Evolutionary conservation across 2,888 invertebrate species (phyloP), one percentile per base, ranked within the genome.

Genomic region (Cosmia pyralina): DNA sequence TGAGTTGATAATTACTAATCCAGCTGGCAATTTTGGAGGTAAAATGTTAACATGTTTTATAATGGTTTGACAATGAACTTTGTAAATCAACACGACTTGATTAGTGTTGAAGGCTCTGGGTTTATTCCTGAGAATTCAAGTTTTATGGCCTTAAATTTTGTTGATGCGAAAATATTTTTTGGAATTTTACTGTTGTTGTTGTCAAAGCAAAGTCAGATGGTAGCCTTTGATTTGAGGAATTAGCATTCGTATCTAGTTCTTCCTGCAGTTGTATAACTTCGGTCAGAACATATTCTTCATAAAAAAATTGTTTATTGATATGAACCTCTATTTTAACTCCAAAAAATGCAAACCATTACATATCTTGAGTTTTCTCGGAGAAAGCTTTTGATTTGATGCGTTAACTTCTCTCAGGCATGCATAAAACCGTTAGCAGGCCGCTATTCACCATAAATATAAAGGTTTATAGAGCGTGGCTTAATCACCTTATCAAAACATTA

Each of bases 21-120:
- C 41, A 58, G n/a, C 50, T 64, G 19, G 46, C 48, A 48, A 74
- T 62, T 69, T 74, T 66, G 50, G 15, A 79, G 70, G 58, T 58
- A 52, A 58, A 67, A 59, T 53, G 41, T 44, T 52, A 60, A 79
- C 50, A 7, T 34, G 57, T 59, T 65, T 57, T 57, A 44, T 59
- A 46, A 46, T 46, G 15, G n/a, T 53, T 73, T 65, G 74, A 74
- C 81, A 81, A 65, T 83, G 68, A 81, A 79, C 64, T 73, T 83
- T 65, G 38, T 34, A 41, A 34, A 69, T 44, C 8, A 55, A 60
- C 22, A 15, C 5, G 59, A 13, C 65, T 77, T 41, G 48, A 52
- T 63, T 34, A 57, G 4, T 34, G 8, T 34, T 57, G 76, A 75
- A 57, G 81, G 76, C 48, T 74, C 41, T 52, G 46, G 17, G 38